Conservation (phyloP, 2,113 vertebrate genomes). For the Mesembrinibis cayennensis region DNA sequence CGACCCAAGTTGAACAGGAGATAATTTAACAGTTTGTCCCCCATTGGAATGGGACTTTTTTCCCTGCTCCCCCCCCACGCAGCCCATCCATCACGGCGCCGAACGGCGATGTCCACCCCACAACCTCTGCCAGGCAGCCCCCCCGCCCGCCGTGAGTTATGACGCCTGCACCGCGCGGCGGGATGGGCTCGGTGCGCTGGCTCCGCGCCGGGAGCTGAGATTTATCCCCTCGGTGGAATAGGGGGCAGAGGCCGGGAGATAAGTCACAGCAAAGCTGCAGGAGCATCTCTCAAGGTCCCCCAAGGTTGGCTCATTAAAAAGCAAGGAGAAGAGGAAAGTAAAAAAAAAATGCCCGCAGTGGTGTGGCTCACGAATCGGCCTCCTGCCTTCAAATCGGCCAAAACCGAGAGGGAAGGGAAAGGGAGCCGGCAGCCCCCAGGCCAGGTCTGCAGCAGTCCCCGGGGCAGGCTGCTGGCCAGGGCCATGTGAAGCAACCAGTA, state of each 20-base stretch:
- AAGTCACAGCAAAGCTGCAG: constrained; percentile 16
- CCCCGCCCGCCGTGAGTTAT: neutral
- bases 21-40: neutral
- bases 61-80: neutral
- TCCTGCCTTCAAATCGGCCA: neutral
- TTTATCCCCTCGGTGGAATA: constrained; percentile 11
- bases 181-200: neutral
- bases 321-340: neutral
- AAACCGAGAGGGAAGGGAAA: neutral
- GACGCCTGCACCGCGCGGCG: rapidly evolving
- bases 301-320: constrained; percentile 41
- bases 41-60: neutral
- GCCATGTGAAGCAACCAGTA: rapidly evolving
- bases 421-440: neutral
- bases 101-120: neutral
- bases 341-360: neutral
- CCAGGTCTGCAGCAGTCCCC: neutral
- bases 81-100: neutral
- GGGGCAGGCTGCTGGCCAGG: neutral
- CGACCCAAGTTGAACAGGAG: neutral
- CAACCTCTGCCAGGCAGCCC: neutral
- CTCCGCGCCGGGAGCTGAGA: neutral
- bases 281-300: constrained; percentile 9
- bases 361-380: neutral
- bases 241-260: neutral